These are phyloP conservation scores for Yponomeuta malinellus DNA, from an alignment of 2,888 invertebrate genomes.

Conservation along the genomic window DNA sequence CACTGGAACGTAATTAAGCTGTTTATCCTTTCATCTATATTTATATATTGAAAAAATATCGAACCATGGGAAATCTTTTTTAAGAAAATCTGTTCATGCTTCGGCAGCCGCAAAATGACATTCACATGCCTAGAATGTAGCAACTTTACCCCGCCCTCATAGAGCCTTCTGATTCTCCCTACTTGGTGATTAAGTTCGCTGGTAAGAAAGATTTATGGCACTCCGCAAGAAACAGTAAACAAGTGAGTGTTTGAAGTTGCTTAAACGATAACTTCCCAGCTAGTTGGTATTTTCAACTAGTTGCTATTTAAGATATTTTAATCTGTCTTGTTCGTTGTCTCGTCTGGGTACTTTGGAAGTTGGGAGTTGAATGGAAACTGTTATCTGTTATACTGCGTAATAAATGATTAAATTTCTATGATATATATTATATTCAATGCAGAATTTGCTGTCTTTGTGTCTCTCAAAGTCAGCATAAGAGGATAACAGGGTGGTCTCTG, in stretches of 20 bases:
- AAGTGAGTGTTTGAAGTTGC: slow-evolving; percentile 54
- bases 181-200: slow-evolving; percentile 3
- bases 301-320: slow-evolving; percentile 53
- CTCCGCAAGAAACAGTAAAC: slow-evolving; percentile 47
- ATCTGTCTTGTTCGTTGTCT: slow-evolving; percentile 34
- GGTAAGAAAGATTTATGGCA: slow-evolving; percentile 68
- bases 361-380: background rate
- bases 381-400: background rate
- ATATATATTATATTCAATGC: background rate
- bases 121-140: background rate
- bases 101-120: too few relatives aligned
- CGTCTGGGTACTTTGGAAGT: background rate
- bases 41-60: too few relatives aligned
- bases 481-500: too few relatives aligned
- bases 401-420: background rate
- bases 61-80: too few relatives aligned
- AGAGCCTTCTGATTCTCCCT: background rate
- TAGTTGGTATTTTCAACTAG: slow-evolving; percentile 34
- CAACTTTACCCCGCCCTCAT: background rate
- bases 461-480: too few relatives aligned
- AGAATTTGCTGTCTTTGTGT: background rate
- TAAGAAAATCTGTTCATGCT: too few relatives aligned
- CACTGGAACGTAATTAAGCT: too few relatives aligned
- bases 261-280: slow-evolving; percentile 53
- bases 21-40: too few relatives aligned